Evolutionary conservation across 2,888 invertebrate genomes (phyloP).

Genomic region (Dichetophora obliterata): DNA sequence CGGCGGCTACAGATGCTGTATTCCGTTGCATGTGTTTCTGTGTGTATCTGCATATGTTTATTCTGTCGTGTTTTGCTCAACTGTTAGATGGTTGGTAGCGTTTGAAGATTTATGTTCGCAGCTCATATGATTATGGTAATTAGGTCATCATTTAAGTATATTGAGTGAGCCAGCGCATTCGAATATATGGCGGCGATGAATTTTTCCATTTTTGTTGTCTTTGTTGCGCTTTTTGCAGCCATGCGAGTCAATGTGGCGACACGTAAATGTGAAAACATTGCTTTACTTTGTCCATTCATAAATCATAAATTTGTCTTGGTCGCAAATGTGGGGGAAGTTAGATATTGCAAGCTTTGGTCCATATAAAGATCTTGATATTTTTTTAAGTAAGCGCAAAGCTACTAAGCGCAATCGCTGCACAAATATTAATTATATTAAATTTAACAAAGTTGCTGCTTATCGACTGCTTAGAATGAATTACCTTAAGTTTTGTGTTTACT

Average conservation of each 20-base stretch:
- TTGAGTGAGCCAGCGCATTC: slow-evolving; percentile 2
- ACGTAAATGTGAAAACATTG: background rate
- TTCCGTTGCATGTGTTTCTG: background rate
- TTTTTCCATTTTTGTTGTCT: background rate
- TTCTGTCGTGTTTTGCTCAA: slow-evolving; percentile 10
- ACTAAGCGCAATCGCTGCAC: too few species aligned
- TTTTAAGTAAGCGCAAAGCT: too few species aligned
- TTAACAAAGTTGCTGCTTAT: too few species aligned
- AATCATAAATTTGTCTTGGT: slow-evolving; percentile 32
- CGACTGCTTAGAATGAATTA: too few species aligned
- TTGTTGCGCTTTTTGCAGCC: background rate
- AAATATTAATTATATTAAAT: too few species aligned
- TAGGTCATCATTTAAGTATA: slow-evolving; percentile 58
- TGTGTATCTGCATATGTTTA: background rate
- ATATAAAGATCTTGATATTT: background rate
- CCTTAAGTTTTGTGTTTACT: too few species aligned
- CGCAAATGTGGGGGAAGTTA: slow-evolving; percentile 18
- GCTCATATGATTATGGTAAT: slow-evolving; percentile 60
- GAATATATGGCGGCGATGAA: background rate
- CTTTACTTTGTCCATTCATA: slow-evolving; percentile 9
- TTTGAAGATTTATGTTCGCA: slow-evolving; percentile 52
- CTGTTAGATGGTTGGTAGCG: slow-evolving; percentile 4
- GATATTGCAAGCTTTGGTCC: background rate
- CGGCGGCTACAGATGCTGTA: slow-evolving; percentile 27
- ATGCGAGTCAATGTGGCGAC: slow-evolving; percentile 34